These are phyloP conservation scores for Chromoteleia sp. DNA, from an alignment of 2,888 invertebrate genomes.

Conservation along the genomic window DNA sequence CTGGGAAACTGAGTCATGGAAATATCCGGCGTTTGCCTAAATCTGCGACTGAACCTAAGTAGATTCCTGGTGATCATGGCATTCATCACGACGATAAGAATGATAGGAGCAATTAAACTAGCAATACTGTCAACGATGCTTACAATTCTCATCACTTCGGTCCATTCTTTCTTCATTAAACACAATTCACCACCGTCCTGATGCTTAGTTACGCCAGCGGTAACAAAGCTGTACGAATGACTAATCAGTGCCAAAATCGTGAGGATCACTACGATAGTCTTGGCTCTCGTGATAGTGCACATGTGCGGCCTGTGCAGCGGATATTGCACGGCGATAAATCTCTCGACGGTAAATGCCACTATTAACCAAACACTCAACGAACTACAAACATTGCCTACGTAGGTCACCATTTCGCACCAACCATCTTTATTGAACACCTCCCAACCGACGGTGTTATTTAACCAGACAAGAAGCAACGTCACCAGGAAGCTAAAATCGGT, in stretches of 20 bases:
- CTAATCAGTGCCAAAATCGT: constrained; percentile 84
- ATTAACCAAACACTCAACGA: constrained; percentile 89
- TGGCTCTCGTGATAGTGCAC: constrained; percentile 87
- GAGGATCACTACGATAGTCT: constrained; percentile 85
- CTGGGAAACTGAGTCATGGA: constrained; percentile 80
- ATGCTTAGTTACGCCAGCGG: constrained; percentile 83
- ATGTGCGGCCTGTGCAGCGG: constrained; percentile 87
- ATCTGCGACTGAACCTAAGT: constrained; percentile 84
- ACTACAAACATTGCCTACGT: constrained; percentile 86
- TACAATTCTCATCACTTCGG: constrained; percentile 86
- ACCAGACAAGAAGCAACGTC: constrained; percentile 86
- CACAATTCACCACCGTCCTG: constrained; percentile 84
- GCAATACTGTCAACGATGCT: constrained; percentile 87
- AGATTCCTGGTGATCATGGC: constrained; percentile 87
- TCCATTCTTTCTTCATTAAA: constrained; percentile 85
- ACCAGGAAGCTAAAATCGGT: constrained; percentile 87
- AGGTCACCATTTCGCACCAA: constrained; percentile 87
- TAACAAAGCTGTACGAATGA: constrained; percentile 85
- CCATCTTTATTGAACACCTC: constrained; percentile 86
- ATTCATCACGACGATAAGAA: constrained; percentile 88
- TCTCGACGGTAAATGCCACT: constrained; percentile 89
- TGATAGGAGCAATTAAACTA: constrained; percentile 87
- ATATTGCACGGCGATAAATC: constrained; percentile 89
- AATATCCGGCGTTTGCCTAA: constrained; percentile 80
- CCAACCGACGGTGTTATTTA: constrained; percentile 85